phyloP scores from a whole-genome alignment of 2,113 vertebrate genomes.

The Mystacornis crossleyi region DNA sequence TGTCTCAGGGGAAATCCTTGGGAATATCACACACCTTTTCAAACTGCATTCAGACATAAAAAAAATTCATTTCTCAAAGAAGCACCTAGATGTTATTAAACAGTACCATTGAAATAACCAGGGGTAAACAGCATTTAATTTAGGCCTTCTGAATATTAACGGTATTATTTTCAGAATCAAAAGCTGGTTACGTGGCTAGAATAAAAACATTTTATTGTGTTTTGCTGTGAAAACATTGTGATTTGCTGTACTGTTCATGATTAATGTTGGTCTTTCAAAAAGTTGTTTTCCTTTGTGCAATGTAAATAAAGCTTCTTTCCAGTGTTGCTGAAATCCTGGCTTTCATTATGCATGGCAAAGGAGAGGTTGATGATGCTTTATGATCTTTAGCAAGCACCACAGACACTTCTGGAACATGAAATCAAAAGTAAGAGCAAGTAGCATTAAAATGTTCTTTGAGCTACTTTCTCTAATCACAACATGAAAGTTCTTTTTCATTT shows the following conservation, averaged over 20 bases:
- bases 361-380: constrained; percentile 59
- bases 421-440: constrained; percentile 63
- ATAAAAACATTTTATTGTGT: constrained; percentile 49
- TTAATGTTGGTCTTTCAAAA: constrained; percentile 71
- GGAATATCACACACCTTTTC: not conserved
- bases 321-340: constrained; percentile 50
- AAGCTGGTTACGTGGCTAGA: constrained; percentile 28
- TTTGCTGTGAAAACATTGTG: constrained; percentile 55
- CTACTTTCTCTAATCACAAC: constrained; percentile 46
- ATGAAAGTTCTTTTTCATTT: constrained; percentile 26
- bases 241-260: constrained; percentile 62
- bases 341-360: constrained; percentile 71
- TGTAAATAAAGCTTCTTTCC: constrained; percentile 69
- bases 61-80: not conserved
- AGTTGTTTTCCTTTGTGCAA: constrained; percentile 67
- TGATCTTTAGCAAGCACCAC: constrained; percentile 62
- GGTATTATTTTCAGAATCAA: constrained; percentile 20
- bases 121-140: not conserved
- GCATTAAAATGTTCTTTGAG: constrained; percentile 35
- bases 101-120: not conserved
- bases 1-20: not conserved
- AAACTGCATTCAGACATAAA: not conserved
- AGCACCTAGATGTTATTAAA: not conserved
- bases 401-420: constrained; percentile 58
- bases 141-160: not conserved